Evolutionary conservation across 1,140 invertebrate genomes (phyloP), one percentile per base, ranked within the genome.

Genomic region (Andricus grossulariae): DNA sequence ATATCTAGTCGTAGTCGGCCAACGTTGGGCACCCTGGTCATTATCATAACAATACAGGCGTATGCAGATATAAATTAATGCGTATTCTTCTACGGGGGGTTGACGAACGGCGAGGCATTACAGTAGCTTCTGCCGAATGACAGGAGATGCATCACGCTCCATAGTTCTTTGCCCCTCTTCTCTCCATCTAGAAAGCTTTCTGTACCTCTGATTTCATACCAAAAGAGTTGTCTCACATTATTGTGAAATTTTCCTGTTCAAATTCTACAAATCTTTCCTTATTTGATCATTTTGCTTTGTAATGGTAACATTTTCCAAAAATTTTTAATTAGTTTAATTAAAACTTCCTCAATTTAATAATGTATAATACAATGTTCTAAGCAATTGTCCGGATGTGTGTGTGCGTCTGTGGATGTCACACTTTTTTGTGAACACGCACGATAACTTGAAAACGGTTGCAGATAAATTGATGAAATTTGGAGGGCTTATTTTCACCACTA

Each of bases 61-160:
- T 87, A 88, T 87, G 89, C 86, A 86, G 88, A 91, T 90, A 90
- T 87, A 91, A 90, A 91, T 91, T 91, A 91, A 91, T 90, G 89
- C 88, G 86, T 90, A 88, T 91, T 89, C 88, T 90, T 87, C 85
- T 85, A 84, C 76, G 72, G 83, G 85, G 88, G 89, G 88, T 90
- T 87, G 85, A 87, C 86, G 84, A 84, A 80, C 84, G 80, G n/a
- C 49, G 70, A 79, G 71, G 74, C 57, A 55, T 72, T 54, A 74
- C 71, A 75, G 60, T 60, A 55, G 50, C 74, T 76, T 60, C 73
- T 71, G 77, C 72, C 73, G 74, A 82, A 66, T 83, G 84, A 85
- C 82, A 82, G 78, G 76, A 85, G 82, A 82, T 85, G 84, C 83
- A 87, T 83, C 80, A 80, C 71, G 73, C 50, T 19, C 71, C 49